Percentiles rank a stretch among this genome's conserved stretches.
phyloP scores from a whole-genome alignment of 2,797 vertebrate genomes.

The Danio jaintianensis region DNA sequence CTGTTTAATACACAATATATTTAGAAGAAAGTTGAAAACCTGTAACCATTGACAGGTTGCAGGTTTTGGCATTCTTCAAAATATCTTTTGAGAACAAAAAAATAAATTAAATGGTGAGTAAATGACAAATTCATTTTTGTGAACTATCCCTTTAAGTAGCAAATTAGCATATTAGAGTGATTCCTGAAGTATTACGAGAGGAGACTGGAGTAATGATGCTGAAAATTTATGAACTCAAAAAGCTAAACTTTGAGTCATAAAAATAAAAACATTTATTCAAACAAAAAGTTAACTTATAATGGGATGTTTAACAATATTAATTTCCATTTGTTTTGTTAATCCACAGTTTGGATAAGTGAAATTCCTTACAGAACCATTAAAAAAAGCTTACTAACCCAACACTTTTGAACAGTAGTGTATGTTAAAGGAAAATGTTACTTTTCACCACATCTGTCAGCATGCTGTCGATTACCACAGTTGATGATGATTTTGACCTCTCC shows the following conservation, averaged over 20 bases:
- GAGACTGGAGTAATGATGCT: neutral
- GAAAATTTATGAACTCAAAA: no score
- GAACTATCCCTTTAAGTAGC: neutral
- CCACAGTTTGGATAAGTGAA: no score
- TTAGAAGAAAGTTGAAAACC: no score
- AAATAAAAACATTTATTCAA: no score
- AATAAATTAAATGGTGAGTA: no score
- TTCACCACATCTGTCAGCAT: conserved; percentile 4
- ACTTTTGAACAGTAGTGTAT: neutral
- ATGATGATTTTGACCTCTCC: neutral
- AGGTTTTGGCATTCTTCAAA: no score
- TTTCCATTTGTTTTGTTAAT: no score
- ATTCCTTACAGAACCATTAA: neutral
- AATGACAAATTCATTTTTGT: no score
- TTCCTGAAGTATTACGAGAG: neutral
- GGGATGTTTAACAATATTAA: neutral
- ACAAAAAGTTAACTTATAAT: neutral
- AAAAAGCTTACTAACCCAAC: conserved; percentile 2
- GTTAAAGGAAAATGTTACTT: neutral
- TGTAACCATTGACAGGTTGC: no score
- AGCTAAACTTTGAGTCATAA: neutral
- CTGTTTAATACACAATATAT: no score
- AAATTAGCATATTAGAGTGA: neutral
- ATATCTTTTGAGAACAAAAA: no score
- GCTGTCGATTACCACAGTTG: conserved; percentile 25